Conservation (phyloP, 2,113 vertebrate genomes). For the Lota lota region DNA sequence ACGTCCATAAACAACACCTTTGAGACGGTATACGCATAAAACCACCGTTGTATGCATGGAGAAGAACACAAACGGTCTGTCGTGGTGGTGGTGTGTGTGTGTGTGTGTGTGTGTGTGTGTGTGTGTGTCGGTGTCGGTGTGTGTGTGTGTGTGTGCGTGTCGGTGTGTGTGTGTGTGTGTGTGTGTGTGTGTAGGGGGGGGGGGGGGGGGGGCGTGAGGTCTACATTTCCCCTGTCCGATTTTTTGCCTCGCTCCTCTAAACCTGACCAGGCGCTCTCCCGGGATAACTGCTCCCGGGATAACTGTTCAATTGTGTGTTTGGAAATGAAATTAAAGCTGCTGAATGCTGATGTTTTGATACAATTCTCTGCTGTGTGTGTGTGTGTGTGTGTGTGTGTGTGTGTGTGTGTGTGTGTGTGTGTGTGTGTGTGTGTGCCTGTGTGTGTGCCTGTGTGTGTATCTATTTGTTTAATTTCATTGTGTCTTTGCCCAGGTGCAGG, state of each 20-base stretch:
- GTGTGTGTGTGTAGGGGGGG: neutral
- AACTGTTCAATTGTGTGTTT: slow-evolving; percentile 28
- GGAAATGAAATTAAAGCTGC: slow-evolving; percentile 59
- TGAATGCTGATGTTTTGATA: slow-evolving; percentile 53
- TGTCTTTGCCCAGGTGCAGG: neutral
- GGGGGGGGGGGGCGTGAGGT: slow-evolving; percentile 46
- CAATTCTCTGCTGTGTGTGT: slow-evolving; percentile 1
- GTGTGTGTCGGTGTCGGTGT: neutral
- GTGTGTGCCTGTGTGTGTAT: neutral
- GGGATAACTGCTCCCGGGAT: slow-evolving; percentile 21
- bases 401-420: neutral
- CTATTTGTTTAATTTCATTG: slow-evolving; percentile 7
- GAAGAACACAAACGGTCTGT: no score
- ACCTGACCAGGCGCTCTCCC: slow-evolving; percentile 27
- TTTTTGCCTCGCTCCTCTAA: slow-evolving; percentile 45
- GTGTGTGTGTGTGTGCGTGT: neutral
- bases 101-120: neutral
- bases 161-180: neutral
- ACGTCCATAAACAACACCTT: slow-evolving; percentile 76
- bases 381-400: neutral
- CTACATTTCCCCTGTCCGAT: slow-evolving; percentile 31
- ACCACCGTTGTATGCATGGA: slow-evolving; percentile 49
- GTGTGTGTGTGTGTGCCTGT: neutral
- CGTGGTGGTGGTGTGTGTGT: neutral
- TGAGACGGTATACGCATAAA: slow-evolving; percentile 67